These are phyloP conservation scores for Halictus ligatus DNA, from an alignment of 2,888 invertebrate genomes.

Conservation along the genomic window DNA sequence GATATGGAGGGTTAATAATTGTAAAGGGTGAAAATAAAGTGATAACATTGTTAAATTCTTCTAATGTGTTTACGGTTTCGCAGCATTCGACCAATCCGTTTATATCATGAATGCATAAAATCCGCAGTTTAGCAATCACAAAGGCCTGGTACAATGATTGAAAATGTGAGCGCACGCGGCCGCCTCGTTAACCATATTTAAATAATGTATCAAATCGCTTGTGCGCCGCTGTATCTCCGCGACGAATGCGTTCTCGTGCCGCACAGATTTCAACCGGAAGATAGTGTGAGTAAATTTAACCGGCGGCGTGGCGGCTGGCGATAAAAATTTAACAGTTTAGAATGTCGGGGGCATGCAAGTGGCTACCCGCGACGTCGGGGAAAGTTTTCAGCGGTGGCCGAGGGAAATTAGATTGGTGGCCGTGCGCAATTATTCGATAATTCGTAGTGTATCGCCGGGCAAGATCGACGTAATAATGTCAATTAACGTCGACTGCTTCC, in stretches of 20 bases:
- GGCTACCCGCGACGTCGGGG: background rate
- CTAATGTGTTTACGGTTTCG: no score
- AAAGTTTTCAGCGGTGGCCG: background rate
- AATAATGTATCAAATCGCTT: background rate
- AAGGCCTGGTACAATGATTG: background rate
- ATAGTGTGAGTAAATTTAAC: background rate
- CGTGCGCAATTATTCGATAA: slow-evolving; percentile 52
- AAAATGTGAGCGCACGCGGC: background rate
- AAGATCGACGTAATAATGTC: slow-evolving; percentile 56
- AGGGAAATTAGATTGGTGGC: background rate
- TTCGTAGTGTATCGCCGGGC: slow-evolving; percentile 30
- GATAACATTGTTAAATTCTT: no score
- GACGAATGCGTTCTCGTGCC: background rate
- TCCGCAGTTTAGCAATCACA: background rate
- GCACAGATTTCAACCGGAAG: background rate
- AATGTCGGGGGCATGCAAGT: background rate
- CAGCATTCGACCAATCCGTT: background rate
- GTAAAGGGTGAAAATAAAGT: no score
- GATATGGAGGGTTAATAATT: no score
- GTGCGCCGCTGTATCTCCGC: background rate
- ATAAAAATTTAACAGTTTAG: background rate
- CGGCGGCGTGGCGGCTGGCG: background rate
- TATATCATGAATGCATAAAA: background rate
- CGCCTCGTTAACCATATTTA: background rate
- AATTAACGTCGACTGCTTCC: slow-evolving; percentile 63